Percentiles rank a stretch among this genome's conserved stretches.
Conservation (phyloP, 2,888 invertebrate genomes). For the Orgyia antiqua region DNA sequence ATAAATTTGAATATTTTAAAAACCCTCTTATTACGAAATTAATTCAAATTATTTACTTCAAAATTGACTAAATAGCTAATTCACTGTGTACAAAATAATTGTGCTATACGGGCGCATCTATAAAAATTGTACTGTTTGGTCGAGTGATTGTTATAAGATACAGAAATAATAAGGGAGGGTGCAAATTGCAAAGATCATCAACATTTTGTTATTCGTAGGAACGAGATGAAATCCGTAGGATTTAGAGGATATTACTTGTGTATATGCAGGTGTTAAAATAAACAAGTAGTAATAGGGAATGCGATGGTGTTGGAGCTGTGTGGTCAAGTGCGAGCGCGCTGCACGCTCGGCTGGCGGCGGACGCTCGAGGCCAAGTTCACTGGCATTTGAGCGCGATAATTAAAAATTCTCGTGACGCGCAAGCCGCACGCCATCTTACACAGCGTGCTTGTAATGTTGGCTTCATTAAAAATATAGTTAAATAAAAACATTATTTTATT, state of each 20-base stretch:
- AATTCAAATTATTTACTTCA: too few relatives aligned
- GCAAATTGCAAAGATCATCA: too few relatives aligned
- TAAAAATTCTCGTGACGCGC: constrained; percentile 76
- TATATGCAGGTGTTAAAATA: constrained; percentile 27
- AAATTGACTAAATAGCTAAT: too few relatives aligned
- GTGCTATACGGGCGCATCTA: too few relatives aligned
- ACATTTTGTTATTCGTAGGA: too few relatives aligned
- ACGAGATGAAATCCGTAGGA: too few relatives aligned
- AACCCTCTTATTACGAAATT: constrained; percentile 6
- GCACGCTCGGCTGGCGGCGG: constrained; percentile 53
- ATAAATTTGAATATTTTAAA: constrained; percentile 11
- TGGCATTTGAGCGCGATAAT: constrained; percentile 77
- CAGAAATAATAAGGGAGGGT: too few relatives aligned
- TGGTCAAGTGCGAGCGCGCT: constrained; percentile 68
- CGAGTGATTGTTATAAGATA: too few relatives aligned
- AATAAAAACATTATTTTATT: constrained; percentile 18
- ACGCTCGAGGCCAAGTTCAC: constrained; percentile 76
- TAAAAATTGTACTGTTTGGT: too few relatives aligned
- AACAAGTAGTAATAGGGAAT: constrained; percentile 36
- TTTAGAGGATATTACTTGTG: too few relatives aligned
- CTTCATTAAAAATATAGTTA: constrained; percentile 28
- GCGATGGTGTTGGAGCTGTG: constrained; percentile 44
- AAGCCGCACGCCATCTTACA: constrained; percentile 68
- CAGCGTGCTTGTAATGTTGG: constrained; percentile 40
- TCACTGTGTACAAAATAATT: too few relatives aligned